These are phyloP conservation scores for Astatoreochromis straeleni DNA, from an alignment of 2,113 vertebrate species.

Conservation along the genomic window DNA sequence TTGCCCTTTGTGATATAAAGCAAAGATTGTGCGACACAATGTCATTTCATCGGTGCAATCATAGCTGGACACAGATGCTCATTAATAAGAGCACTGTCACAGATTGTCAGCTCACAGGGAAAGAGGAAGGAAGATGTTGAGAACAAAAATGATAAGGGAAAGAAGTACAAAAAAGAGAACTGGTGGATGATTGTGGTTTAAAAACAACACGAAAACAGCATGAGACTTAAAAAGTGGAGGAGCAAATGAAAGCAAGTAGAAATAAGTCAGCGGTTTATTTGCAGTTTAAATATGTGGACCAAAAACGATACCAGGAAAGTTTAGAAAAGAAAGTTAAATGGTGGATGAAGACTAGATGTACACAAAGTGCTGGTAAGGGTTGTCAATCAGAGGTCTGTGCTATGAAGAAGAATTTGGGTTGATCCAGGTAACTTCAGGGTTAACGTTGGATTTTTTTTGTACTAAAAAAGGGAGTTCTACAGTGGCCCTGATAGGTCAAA, in stretches of 20 bases:
- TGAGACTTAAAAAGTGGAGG: background rate
- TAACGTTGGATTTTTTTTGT: background rate
- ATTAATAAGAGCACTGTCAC: constrained; percentile 45
- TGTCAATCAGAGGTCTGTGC: background rate
- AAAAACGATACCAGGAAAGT: background rate
- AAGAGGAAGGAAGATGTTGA: background rate
- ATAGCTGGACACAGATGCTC: constrained; percentile 31
- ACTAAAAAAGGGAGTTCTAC: background rate
- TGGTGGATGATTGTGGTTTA: background rate
- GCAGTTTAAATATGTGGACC: background rate
- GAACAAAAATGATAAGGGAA: background rate
- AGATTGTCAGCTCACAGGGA: background rate
- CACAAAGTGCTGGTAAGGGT: background rate
- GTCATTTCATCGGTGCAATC: constrained; percentile 55
- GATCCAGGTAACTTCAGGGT: background rate
- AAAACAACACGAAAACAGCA: background rate
- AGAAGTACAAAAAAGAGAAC: background rate
- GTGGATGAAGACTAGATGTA: background rate
- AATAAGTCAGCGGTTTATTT: background rate
- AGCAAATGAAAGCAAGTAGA: background rate
- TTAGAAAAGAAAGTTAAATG: background rate
- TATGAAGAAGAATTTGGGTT: background rate
- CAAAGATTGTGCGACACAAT: constrained; percentile 65
- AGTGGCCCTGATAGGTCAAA: background rate
- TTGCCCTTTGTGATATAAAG: constrained; percentile 44